Conservation (phyloP, 2,888 invertebrate species). For the Campoletis raptor region DNA sequence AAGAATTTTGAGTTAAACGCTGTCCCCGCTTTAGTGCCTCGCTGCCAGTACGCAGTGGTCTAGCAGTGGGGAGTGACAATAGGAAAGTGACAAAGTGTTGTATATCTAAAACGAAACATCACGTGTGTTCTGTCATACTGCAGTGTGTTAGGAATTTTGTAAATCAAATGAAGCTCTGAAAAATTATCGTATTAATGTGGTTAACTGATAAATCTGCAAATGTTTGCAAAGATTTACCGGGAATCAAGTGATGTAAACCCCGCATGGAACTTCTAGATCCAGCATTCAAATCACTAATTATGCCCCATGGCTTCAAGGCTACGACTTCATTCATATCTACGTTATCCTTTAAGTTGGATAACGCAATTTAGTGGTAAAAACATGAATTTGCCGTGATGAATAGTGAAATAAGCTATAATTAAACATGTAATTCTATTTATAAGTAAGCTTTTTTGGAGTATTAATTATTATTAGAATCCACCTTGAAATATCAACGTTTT, state of each 20-base stretch:
- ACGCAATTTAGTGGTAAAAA: neutral
- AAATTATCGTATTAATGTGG: neutral
- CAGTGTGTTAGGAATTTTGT: neutral
- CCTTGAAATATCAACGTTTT: neutral
- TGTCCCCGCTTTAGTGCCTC: neutral
- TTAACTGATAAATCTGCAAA: neutral
- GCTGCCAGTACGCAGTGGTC: too few relatives aligned
- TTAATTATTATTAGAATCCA: neutral
- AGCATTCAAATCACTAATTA: slow-evolving; percentile 62
- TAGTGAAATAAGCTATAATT: neutral
- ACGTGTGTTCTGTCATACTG: neutral
- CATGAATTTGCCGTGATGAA: neutral
- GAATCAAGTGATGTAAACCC: neutral
- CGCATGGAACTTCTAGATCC: slow-evolving; percentile 21
- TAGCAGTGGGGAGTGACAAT: neutral
- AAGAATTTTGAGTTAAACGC: neutral
- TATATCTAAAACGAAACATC: neutral
- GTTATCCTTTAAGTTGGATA: neutral
- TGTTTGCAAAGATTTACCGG: neutral
- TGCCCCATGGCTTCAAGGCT: neutral
- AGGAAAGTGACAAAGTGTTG: neutral
- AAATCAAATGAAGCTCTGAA: neutral
- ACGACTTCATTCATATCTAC: neutral
- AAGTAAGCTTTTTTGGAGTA: neutral
- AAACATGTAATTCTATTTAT: neutral